Base-by-base conservation (phyloP, 2,113 vertebrate genomes). In the Neotoma lepida region DNA sequence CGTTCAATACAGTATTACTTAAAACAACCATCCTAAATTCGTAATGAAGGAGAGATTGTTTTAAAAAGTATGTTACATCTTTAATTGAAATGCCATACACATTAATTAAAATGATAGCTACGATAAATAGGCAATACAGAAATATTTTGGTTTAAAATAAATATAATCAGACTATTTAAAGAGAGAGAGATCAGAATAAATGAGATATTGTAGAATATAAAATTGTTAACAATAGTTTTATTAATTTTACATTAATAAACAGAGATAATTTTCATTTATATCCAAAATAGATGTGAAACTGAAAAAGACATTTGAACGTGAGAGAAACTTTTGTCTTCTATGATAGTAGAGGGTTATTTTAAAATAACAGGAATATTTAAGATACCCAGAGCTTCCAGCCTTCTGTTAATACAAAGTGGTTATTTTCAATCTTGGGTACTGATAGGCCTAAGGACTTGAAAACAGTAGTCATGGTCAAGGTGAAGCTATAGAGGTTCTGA, bases 1-100 rank as follows among this genome's bases (percentile, higher is more conserved):
- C 73, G 35, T 82, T 84, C 46, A 18, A 4, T 68, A n/a, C 5
- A 84, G 54, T 66, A 94, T 74, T 93, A 51, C 39, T 89, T 90
- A 46, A 80, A 95, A 93, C 6, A 93, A 63, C 39, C 17, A 86
- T 94, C 54, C 1, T 86, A 92, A 94, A 92, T 82, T 54, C 64
- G 49, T 87, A 92, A 81, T 9, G 33, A 81, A 58, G 63, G 24
- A n/a, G 58, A 86, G 71, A 87, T 89, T 44, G 33, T 33, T 51
- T 78, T 89, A 63, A 54, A 87, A 90, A 81, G 4, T 73, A 18
- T 58, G 35, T 8, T 91, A 44, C 10, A 61, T 89, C 35, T 82
- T 86, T 86, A 46, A 80, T 24, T 85, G 44, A 46, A 86, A 94
- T 44, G 24, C n/a, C 17, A 64, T 89, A 51, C 6, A 24, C 61